phyloP scores from a whole-genome alignment of 2,797 vertebrate species.

The Mionectes olivaceus region DNA sequence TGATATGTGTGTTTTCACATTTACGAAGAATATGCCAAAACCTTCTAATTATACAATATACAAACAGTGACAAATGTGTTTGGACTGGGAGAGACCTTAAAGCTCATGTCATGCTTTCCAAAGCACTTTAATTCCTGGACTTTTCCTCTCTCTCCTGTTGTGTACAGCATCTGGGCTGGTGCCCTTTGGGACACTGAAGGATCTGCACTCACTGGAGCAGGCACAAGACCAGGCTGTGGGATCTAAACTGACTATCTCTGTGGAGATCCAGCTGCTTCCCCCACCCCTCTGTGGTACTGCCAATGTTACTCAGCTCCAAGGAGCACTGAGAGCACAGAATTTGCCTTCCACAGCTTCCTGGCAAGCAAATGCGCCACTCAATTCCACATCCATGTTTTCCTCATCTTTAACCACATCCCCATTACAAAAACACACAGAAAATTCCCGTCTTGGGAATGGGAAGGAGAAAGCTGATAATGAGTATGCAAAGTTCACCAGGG shows the following conservation, averaged over 20 bases:
- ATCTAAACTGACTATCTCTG: fast-evolving
- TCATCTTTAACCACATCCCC: neutral
- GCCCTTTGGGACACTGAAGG: neutral
- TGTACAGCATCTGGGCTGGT: neutral
- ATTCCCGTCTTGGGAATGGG: neutral
- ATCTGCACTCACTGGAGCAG: neutral
- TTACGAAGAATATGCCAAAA: neutral
- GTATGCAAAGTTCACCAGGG: neutral
- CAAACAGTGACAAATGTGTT: neutral
- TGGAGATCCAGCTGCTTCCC: neutral
- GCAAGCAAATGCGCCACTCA: neutral
- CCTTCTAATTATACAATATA: neutral
- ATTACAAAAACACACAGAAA: neutral
- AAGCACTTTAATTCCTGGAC: neutral
- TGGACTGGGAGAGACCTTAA: neutral
- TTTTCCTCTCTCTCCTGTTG: neutral
- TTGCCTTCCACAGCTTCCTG: neutral
- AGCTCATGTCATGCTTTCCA: neutral
- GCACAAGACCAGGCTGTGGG: neutral
- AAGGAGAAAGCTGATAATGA: neutral
- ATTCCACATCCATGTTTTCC: neutral
- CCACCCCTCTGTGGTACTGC: neutral
- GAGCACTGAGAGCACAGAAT: neutral
- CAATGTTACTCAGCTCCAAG: neutral
- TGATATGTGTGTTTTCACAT: neutral